Conservation (phyloP, 2,113 vertebrate genomes). For the Anguilla rostrata region DNA sequence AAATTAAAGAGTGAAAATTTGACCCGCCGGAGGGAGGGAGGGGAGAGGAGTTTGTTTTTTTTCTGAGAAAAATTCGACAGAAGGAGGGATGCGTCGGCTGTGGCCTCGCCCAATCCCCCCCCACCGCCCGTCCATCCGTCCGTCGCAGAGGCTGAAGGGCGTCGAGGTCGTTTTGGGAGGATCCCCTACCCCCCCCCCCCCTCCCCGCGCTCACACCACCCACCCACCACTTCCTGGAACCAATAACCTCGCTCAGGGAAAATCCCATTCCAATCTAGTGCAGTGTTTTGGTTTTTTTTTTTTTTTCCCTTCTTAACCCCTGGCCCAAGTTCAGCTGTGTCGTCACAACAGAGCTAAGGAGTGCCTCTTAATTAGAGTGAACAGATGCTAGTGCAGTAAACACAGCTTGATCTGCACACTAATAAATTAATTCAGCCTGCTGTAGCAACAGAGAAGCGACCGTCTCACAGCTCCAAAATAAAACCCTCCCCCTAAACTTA, state of each 20-base stretch:
- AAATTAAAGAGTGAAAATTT: neutral
- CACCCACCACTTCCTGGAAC: neutral
- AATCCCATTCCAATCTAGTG: neutral
- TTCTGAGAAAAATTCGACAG: neutral
- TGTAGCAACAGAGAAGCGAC: slow-evolving; percentile 30
- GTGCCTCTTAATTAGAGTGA: slow-evolving; percentile 43
- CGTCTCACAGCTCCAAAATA: slow-evolving; percentile 16
- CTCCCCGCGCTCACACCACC: neutral
- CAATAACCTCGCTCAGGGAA: neutral
- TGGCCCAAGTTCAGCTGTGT: slow-evolving; percentile 21
- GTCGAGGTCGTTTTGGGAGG: neutral
- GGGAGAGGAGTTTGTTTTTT: no score
- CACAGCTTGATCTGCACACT: slow-evolving; percentile 45
- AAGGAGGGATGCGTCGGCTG: neutral
- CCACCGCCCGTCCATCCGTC: no score
- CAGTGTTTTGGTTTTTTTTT: neutral
- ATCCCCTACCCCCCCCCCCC: no score
- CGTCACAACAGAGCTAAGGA: slow-evolving; percentile 34
- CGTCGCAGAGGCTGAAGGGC: neutral
- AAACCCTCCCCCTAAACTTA: neutral
- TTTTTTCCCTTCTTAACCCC: neutral
- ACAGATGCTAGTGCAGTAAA: slow-evolving; percentile 44
- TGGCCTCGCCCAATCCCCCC: neutral
- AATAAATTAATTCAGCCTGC: slow-evolving; percentile 39
- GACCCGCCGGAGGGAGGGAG: neutral